Evolutionary conservation across 2,113 vertebrate genomes (phyloP).

Genomic region (Haliaeetus leucogaster): DNA sequence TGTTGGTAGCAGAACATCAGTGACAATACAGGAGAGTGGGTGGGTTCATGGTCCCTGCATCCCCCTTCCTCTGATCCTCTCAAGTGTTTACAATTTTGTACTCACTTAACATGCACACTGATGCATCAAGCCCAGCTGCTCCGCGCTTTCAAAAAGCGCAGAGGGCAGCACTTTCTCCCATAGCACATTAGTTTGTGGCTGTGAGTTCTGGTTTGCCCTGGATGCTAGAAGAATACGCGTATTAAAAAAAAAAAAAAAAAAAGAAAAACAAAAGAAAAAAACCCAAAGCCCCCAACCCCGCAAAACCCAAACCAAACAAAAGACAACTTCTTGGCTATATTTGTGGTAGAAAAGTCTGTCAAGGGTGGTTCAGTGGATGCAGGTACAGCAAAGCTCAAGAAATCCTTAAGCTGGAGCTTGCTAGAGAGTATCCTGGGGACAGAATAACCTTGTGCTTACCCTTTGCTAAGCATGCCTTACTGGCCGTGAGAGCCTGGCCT

Average conservation of each 20-base stretch:
- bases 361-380: neutral
- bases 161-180: neutral
- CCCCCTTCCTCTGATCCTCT: neutral
- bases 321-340: neutral
- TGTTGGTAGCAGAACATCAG: neutral
- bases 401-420: neutral
- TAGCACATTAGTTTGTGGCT: neutral
- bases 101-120: neutral
- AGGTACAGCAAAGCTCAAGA: neutral
- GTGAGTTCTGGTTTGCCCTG: neutral
- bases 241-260: neutral
- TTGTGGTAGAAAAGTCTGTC: neutral
- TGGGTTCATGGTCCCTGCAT: neutral
- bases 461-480: neutral
- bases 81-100: neutral
- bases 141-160: rapidly evolving
- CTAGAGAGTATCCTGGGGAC: neutral
- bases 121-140: neutral
- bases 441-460: neutral
- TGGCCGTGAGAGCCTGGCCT: neutral
- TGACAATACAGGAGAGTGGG: neutral
- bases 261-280: too few relatives aligned
- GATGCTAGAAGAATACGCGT: neutral
- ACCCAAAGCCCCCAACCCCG: too few relatives aligned
- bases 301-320: neutral